phyloP scores from a whole-genome alignment of 2,797 vertebrate species.

The Netta rufina region DNA sequence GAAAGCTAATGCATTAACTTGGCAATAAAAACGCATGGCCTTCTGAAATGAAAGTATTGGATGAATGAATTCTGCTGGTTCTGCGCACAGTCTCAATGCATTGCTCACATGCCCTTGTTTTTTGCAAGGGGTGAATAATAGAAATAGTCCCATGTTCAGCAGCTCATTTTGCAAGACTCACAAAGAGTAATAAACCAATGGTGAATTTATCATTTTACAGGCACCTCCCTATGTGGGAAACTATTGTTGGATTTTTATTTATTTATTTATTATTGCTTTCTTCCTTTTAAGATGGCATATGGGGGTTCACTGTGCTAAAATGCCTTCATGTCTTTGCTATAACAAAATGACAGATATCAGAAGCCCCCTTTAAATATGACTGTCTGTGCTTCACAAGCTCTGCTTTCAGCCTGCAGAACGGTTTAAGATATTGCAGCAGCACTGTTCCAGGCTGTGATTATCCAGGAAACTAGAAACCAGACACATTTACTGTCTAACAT shows the following conservation, averaged over 20 bases:
- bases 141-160: background rate
- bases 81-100: background rate
- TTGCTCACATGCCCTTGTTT: background rate
- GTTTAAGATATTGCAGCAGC: slow-evolving; percentile 35
- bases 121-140: background rate
- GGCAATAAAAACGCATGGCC: slow-evolving; percentile 17
- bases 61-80: background rate
- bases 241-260: background rate
- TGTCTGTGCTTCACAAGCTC: slow-evolving; percentile 3
- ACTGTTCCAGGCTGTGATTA: slow-evolving; percentile 45
- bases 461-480: slow-evolving; percentile 36
- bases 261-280: background rate
- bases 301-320: background rate
- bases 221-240: background rate
- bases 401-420: background rate
- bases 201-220: background rate
- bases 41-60: background rate
- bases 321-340: background rate
- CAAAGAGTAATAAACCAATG: background rate
- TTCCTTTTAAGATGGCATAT: background rate
- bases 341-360: background rate
- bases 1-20: slow-evolving; percentile 8
- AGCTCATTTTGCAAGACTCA: slow-evolving; percentile 11
- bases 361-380: background rate
- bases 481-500: background rate